Base-by-base conservation (phyloP, 2,797 vertebrate species). In the Onychomys torridus region DNA sequence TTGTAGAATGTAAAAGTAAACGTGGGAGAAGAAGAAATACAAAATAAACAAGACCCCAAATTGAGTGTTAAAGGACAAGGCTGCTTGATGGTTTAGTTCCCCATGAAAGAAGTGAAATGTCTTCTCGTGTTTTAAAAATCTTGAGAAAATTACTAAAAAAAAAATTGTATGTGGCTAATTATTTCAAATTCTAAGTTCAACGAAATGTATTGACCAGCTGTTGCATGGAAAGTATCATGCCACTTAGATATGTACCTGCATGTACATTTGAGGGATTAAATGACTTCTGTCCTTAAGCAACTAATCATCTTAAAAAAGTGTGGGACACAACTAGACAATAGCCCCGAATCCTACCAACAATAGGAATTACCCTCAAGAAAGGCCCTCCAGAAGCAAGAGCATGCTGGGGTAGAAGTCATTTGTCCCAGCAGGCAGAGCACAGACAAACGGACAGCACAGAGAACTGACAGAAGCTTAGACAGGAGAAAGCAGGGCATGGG, bases 21-120 rank as follows among this genome's bases (percentile, higher is more conserved):
- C 79, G 55, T 0, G 67, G 10, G 21, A 49, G 86, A n/a, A 78
- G 5, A 27, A 77, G 27, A 52, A 57, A 95, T 61, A 13, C 9
- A 87, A 96, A 96, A 96, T n/a, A 89, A 85, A 83, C 12, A 27
- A 93, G 93, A 57, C 43, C n/a, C 9, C 37, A 84, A 79, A 77
- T 3, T 40, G 23, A 95, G 59, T n/a, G 34, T 63, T 23, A 65
- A 92, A 92, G 81, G 10, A 55, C 14, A 52, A 43, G 6, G 23
- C 43, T 8, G 52, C 37, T 78, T 77, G 29, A 32, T 7, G 34
- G 40, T 14, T 96, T 75, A 67, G 23, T 91, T 81, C 65, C 52
- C 40, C 4, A 73, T 3, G 12, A 84, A 89, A 89, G 12, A 89
- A 93, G 81, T 32, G 4, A 55, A 21, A 91, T 61, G 32, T 37